These are phyloP conservation scores for Steinernema scapterisci DNA, from an alignment of 2,888 invertebrate genomes.

Conservation along the genomic window DNA sequence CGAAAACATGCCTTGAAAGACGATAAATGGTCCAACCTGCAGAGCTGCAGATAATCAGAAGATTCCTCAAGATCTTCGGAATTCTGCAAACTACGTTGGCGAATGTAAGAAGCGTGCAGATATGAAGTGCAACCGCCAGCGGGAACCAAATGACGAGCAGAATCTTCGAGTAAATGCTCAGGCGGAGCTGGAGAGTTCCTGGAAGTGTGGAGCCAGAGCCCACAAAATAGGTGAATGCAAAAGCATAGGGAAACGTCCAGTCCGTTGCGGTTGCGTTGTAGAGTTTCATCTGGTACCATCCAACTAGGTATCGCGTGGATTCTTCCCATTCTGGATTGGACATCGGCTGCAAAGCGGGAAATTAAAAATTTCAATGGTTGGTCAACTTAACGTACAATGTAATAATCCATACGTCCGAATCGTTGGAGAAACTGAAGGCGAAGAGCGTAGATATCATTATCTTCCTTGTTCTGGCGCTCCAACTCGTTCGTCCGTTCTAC, in stretches of 20 bases:
- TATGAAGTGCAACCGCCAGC: not conserved
- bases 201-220: not conserved
- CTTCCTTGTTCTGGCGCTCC: constrained; percentile 3
- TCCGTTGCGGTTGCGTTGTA: not conserved
- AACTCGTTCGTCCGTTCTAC: not conserved
- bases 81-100: not conserved
- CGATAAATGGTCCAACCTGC: not conserved
- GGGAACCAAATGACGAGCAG: constrained; percentile 14
- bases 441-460: not conserved
- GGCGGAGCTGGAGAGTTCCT: not conserved
- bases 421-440: constrained; percentile 9
- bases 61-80: not conserved
- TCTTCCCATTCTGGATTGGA: constrained; percentile 25
- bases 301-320: not conserved
- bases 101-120: not conserved
- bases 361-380: no score
- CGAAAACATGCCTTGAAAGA: not conserved
- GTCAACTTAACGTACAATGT: not conserved
- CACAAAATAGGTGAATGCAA: not conserved
- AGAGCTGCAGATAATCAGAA: not conserved
- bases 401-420: constrained; percentile 15
- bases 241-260: constrained; percentile 16
- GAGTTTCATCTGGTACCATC: not conserved
- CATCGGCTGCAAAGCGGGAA: constrained; percentile 16
- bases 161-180: not conserved